Evolutionary conservation across 2,797 vertebrate species (phyloP), one percentile per base, ranked within the genome.

Genomic region (Pteronotus mesoamericanus): DNA sequence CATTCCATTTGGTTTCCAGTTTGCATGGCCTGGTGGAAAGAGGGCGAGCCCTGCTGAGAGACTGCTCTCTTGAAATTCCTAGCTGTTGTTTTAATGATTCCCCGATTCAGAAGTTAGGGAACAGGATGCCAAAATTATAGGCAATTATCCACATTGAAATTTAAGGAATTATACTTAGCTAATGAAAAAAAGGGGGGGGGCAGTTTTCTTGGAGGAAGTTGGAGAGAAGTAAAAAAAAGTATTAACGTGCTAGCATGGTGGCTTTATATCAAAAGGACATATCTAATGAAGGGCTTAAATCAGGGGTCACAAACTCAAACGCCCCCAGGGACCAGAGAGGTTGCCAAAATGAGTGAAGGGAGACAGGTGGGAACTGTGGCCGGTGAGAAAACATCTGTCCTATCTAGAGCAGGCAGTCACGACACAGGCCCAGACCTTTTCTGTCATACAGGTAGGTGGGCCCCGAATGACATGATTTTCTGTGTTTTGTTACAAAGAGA

Each of bases 1-100:
- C 83, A 72, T 80, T 87, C 83, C 19, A 0, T 74, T 80, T 34
- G 86, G 90, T 95, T 95, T 89, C 94, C 95, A 96, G 92, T 87
- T 92, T 66, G 51, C 90, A 74, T 48, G 92, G 90, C 34, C 16
- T 24, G 24, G 42, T 92, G 91, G 89, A 92, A 83, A 93, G 75
- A 59, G 80, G 29, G 66, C 26, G 64, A 57, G 10, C 90, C 88
- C 72, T 5, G 37, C 46, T 6, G 78, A 72, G 84, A 69, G 18
- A 86, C 68, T 79, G 94, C 72, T 97, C 94, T 91, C 94, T 96
- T 96, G 86, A 92, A 94, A 95, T 69, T 94, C 79, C 64, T 77
- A 77, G 79, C 82, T 95, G 80, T 51, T 93, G 86, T 93, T 85
- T 96, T 75, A 86, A 95, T 69, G 91, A 82, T 78, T 95, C 57